Conservation (phyloP, 2,797 vertebrate genomes). For the Naso thynnoides region DNA sequence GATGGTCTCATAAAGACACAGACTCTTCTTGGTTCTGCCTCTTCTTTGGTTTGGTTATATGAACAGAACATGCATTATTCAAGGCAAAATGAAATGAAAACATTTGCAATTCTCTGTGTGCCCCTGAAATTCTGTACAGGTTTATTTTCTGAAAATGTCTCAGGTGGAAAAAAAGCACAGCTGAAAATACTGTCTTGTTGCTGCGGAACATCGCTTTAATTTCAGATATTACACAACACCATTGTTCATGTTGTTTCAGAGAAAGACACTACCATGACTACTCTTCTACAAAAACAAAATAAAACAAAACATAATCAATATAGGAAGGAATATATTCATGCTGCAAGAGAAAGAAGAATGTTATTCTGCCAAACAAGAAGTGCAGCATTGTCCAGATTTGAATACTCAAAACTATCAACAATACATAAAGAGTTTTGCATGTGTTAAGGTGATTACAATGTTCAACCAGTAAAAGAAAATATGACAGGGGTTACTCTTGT, state of each 20-base stretch:
- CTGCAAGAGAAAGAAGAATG: too few relatives aligned
- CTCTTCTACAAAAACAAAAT: too few relatives aligned
- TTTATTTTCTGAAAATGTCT: not conserved
- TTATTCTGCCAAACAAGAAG: not conserved
- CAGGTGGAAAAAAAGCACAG: not conserved
- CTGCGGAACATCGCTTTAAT: not conserved
- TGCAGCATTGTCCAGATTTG: not conserved
- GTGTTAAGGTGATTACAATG: constrained; percentile 5
- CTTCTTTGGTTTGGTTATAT: not conserved
- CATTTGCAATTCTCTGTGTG: not conserved
- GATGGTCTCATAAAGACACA: not conserved
- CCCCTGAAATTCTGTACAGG: not conserved
- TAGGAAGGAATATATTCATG: too few relatives aligned
- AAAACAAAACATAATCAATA: too few relatives aligned
- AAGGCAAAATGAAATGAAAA: constrained; percentile 5
- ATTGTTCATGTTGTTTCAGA: not conserved
- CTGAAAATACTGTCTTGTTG: not conserved
- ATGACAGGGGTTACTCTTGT: not conserved
- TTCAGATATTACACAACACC: not conserved
- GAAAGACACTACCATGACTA: too few relatives aligned
- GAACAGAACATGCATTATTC: not conserved
- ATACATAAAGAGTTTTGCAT: constrained; percentile 1
- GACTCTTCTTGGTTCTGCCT: not conserved
- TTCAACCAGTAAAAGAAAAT: constrained; percentile 10
- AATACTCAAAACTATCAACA: constrained; percentile 2